Conservation (phyloP, 2,888 invertebrate genomes). For the Kryphioiulus occultus region DNA sequence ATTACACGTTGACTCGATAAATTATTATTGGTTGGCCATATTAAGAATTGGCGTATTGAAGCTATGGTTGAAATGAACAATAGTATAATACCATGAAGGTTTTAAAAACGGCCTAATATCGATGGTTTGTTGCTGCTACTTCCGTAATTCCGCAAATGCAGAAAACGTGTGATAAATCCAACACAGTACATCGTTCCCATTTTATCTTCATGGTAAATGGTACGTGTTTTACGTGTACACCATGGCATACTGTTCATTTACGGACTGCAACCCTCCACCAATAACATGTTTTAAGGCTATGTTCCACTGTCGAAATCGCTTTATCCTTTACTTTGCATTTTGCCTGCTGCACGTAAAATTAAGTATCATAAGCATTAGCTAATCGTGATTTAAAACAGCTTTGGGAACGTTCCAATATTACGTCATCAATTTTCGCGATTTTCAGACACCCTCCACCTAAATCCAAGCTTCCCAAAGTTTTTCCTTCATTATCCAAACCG, state of each 20-base stretch:
- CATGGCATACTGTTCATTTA: background rate
- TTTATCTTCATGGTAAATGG: background rate
- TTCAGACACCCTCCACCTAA: too few species aligned
- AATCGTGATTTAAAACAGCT: too few species aligned
- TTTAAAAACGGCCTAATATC: background rate
- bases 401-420: too few species aligned
- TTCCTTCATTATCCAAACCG: too few species aligned
- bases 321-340: too few species aligned
- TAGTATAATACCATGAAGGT: background rate
- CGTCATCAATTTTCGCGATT: too few species aligned
- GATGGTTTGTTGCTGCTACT: background rate
- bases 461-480: too few species aligned
- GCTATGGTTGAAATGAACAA: background rate
- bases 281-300: too few species aligned
- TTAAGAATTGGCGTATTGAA: background rate
- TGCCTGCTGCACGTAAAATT: too few species aligned
- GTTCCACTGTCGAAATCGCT: too few species aligned
- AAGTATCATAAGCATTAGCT: too few species aligned
- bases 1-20: background rate
- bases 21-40: background rate
- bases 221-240: background rate
- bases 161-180: background rate
- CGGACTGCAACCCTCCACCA: too few species aligned
- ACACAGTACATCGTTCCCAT: background rate
- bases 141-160: background rate